Evolutionary conservation across 23 tunicate genomes (phyloP).

Genomic region (Trididemnum nubilum): DNA sequence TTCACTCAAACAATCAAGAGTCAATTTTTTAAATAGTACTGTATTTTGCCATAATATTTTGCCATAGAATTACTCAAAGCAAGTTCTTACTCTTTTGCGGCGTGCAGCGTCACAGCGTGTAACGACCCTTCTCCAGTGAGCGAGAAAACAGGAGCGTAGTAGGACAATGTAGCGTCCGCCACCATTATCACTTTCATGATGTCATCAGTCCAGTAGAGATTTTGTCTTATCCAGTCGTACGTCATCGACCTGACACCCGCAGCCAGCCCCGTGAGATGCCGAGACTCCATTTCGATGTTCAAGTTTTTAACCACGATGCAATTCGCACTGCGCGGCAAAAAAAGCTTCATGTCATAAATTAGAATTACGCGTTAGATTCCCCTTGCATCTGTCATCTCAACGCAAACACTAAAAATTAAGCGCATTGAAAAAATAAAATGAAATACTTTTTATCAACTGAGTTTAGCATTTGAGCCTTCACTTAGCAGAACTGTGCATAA

Average conservation of each 20-base stretch:
- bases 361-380: too few relatives aligned
- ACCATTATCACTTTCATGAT: constrained; percentile 34
- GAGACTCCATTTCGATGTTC: constrained; percentile 7
- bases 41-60: too few relatives aligned
- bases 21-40: too few relatives aligned
- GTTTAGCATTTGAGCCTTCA: too few relatives aligned
- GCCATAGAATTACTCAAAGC: too few relatives aligned
- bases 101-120: constrained; percentile 14
- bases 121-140: background rate
- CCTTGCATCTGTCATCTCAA: too few relatives aligned
- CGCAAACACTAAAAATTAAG: background rate
- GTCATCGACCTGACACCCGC: background rate
- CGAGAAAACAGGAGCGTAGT: constrained; percentile 12
- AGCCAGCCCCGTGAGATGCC: constrained; percentile 12
- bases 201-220: constrained; percentile 46
- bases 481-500: too few relatives aligned
- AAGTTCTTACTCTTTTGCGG: background rate
- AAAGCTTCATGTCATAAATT: too few relatives aligned
- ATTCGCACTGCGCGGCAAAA: background rate
- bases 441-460: background rate
- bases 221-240: constrained; percentile 34
- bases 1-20: too few relatives aligned
- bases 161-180: constrained; percentile 19
- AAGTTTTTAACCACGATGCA: constrained; percentile 19
- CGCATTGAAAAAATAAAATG: background rate